phyloP scores from a whole-genome alignment of 2,113 vertebrate genomes.

The Alaudala cheleensis region DNA sequence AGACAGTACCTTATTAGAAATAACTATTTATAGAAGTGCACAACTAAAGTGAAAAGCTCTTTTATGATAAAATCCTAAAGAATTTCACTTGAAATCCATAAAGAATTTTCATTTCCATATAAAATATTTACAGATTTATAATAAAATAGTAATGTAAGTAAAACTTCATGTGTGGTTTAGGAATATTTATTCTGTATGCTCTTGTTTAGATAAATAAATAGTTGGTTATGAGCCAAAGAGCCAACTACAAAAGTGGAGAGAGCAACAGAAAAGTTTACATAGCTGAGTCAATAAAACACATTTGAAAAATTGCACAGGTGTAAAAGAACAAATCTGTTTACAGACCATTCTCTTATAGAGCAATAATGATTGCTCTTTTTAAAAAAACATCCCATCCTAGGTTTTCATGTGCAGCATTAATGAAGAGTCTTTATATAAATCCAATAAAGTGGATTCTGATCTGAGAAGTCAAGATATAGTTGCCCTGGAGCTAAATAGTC shows the following conservation, averaged over 20 bases:
- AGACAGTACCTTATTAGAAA: not conserved
- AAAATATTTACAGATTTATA: not conserved
- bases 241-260: not conserved
- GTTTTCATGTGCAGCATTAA: not conserved
- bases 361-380: not conserved
- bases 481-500: not conserved
- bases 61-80: not conserved
- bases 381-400: not conserved
- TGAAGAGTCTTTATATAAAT: not conserved
- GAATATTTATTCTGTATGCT: not conserved
- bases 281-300: not conserved
- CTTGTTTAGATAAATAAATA: not conserved
- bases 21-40: not conserved
- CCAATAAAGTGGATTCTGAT: not conserved
- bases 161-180: not conserved
- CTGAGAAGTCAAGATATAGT: not conserved
- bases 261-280: not conserved
- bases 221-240: not conserved
- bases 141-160: not conserved
- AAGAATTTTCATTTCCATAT: not conserved
- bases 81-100: not conserved
- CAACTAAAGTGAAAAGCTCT: not conserved
- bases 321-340: not conserved
- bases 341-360: not conserved
- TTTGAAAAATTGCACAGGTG: not conserved